Conservation (phyloP, 2,888 invertebrate species). For the Andrena chrysosceles region DNA sequence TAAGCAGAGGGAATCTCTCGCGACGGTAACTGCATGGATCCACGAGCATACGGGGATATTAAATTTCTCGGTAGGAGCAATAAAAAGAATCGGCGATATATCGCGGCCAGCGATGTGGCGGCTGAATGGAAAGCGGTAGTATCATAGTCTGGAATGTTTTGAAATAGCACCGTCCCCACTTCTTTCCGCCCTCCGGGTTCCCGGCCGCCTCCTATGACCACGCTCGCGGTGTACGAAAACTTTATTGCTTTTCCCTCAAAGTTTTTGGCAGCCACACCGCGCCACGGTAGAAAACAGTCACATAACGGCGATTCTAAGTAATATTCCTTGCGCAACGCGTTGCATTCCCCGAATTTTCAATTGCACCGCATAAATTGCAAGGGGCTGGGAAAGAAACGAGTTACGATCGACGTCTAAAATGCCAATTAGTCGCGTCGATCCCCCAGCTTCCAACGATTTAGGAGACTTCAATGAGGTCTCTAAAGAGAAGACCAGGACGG, state of each 20-base stretch:
- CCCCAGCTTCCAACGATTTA: background rate
- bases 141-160: slow-evolving; percentile 81
- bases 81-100: slow-evolving; percentile 60
- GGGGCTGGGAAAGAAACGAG: background rate
- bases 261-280: slow-evolving; percentile 47
- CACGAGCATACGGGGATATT: slow-evolving; percentile 49
- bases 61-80: slow-evolving; percentile 56
- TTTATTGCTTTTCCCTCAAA: slow-evolving; percentile 58
- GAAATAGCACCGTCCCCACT: slow-evolving; percentile 77
- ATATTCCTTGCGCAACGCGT: slow-evolving; percentile 19
- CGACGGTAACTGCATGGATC: slow-evolving; percentile 5
- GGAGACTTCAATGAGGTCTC: background rate
- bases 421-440: no score
- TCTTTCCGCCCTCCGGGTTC: slow-evolving; percentile 40
- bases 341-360: slow-evolving; percentile 1
- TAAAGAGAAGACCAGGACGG: background rate
- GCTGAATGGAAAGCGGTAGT: slow-evolving; percentile 79
- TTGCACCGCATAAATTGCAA: slow-evolving; percentile 20
- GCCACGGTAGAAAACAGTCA: slow-evolving; percentile 30
- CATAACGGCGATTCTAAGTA: slow-evolving; percentile 19
- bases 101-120: slow-evolving; percentile 37
- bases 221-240: slow-evolving; percentile 34
- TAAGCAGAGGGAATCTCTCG: background rate
- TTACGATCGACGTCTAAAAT: background rate
- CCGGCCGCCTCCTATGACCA: slow-evolving; percentile 29